Evolutionary conservation across 2,113 vertebrate species (phyloP), one percentile per base, ranked within the genome.

Genomic region (Dolichallabes microphthalmus): DNA sequence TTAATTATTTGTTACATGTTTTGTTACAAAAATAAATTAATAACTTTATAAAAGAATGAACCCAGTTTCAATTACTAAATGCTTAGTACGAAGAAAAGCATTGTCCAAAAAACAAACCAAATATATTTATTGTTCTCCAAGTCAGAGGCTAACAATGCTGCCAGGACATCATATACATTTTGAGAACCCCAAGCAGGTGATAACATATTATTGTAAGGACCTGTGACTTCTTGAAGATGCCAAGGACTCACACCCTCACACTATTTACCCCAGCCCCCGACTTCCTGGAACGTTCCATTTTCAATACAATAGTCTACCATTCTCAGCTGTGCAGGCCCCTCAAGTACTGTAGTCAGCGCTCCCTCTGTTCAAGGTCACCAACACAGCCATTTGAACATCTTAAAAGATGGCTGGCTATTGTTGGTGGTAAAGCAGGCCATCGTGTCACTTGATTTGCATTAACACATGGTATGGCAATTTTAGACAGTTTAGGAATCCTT

Each of bases 141-240:
- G 61, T 69, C 83, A 85, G 25, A 63, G 75, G 75, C 39, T 61
- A 79, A 39, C 61, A 68, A 85, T 35, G 8, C 83, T 85, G 61
- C 11, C 19, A 60, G 15, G 57, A 64, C 32, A 6, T 57, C 50
- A 32, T 35, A 14, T 71, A 68, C 66, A 73, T 71, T 35, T 73
- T 61, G 35, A 75, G 25, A 73, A 27, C 25, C 55, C 55, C 61
- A 57, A 78, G 73, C 75, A 85, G 83, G 75, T 85, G 83, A 32
- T 79, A 79, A 85, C 13, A 79, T 76, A 77, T 69, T 78, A 78
- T 60, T 69, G 32, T 69, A 79, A 79, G 60, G 78, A 74, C 71
- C 52, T 79, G 75, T 85, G 75, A 85, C 83, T 85, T 79, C 75
- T 85, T 79, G 76, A 85, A 85, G 76, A 79, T 85, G 63, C 63